Evolutionary conservation across 2,888 invertebrate species (phyloP), one percentile per base, ranked within the genome.

Genomic region (Hirtodrosophila alboralis): DNA sequence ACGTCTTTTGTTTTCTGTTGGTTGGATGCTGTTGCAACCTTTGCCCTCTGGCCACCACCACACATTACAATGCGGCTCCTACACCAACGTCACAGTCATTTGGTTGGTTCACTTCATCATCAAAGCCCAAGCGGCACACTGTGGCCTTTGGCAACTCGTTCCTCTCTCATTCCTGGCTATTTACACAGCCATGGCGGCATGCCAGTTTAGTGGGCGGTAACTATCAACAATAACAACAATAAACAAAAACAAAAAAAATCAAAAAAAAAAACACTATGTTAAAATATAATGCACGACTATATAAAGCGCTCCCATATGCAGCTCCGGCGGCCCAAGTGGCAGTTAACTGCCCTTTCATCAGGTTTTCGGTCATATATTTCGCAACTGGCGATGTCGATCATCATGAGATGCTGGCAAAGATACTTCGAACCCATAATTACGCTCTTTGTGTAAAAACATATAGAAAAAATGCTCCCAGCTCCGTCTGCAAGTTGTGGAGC

Each of bases 241-340:
- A 33, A 26, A 40, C 48, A 28, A 16, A 23, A 49, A 18, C 13
- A 56, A 43, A 40, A n/a, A n/a, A n/a, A n/a, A n/a, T n/a, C n/a
- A n/a, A n/a, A n/a, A n/a, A n/a, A 40, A 37, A 40, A 60, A 63
- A 62, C 51, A 44, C 53, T 70, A 75, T 66, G 75, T 60, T 78
- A 81, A n/a, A 78, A 78, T 75, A 81, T 70, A 78, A 78, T 79
- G 79, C 83, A 78, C 64, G 76, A 67, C 68, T 59, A 58, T 56
- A 68, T 56, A 58, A 62, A 60, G 34, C 60, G 37, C 60, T 64
- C 59, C 60, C 68, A 69, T 60, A 69, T 65, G 65, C 54, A 65
- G 49, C 38, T 33, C 33, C 31, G 23, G 36, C 23, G 36, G 40
- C 51, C 38, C 13, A 16, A 59, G 54, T 12, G 31, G 27, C 14